A percentile compares a stretch with the other conserved stretches of the same genome.
Conservation (phyloP, 2,888 invertebrate species). For the Trachelus stipa region DNA sequence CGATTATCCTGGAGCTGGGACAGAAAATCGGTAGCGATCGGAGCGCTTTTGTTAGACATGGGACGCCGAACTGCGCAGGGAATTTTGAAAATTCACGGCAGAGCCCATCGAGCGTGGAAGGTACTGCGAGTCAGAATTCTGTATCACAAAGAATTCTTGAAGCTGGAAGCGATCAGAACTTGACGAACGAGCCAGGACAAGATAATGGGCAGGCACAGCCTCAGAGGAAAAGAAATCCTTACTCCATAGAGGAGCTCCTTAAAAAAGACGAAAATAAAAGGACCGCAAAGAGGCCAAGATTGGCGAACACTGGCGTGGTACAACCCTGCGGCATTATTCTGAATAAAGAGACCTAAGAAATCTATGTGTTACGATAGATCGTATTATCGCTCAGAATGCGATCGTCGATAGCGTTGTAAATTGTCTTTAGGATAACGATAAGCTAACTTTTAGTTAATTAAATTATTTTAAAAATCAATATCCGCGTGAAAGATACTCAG, state of each 20-base stretch:
- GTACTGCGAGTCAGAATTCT: constrained; percentile 30
- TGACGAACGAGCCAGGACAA: constrained; percentile 21
- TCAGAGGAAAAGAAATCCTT: constrained; percentile 80
- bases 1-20: constrained; percentile 55
- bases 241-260: constrained; percentile 87
- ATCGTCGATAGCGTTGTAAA: constrained; percentile 32
- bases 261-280: constrained; percentile 82
- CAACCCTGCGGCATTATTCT: constrained; percentile 74
- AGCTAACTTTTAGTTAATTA: constrained; percentile 38
- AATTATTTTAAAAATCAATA: constrained; percentile 32
- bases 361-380: not conserved
- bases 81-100: constrained; percentile 39
- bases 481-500: not conserved
- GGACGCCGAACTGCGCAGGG: constrained; percentile 39
- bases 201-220: constrained; percentile 37
- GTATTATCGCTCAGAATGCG: not conserved
- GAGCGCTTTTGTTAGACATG: constrained; percentile 58
- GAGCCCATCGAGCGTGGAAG: constrained; percentile 26
- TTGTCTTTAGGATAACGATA: constrained; percentile 29
- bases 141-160: constrained; percentile 5
- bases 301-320: constrained; percentile 67
- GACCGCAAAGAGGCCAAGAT: constrained; percentile 58
- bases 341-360: constrained; percentile 63
- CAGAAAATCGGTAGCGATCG: constrained; percentile 57
- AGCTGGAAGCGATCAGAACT: constrained; percentile 26